A percentile compares a stretch with the other conserved stretches of the same genome.
Evolutionary conservation across 2,888 invertebrate genomes (phyloP).

Genomic region (Druceiella hillmani): DNA sequence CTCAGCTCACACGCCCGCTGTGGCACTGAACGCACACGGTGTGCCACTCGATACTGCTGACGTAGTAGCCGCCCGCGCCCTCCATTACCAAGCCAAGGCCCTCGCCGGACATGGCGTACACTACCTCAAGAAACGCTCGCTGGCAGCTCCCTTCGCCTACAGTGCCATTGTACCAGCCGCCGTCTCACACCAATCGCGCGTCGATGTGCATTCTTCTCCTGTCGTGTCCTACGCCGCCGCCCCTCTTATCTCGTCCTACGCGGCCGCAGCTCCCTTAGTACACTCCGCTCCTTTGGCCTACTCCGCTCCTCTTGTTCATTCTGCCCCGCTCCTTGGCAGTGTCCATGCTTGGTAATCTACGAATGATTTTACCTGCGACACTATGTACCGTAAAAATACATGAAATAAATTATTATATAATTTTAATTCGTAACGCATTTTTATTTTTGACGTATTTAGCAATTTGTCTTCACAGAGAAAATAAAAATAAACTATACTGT

Average conservation of each 20-base stretch:
- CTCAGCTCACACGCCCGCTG: slow-evolving; percentile 41
- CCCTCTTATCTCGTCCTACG: slow-evolving; percentile 9
- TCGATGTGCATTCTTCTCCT: slow-evolving; percentile 33
- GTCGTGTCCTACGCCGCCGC: slow-evolving; percentile 28
- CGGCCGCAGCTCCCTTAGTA: slow-evolving; percentile 22
- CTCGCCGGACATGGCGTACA: slow-evolving; percentile 40
- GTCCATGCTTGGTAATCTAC: slow-evolving; percentile 36
- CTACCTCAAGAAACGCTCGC: slow-evolving; percentile 30
- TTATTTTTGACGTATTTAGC: no score
- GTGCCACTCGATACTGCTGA: slow-evolving; percentile 48
- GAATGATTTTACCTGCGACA: no score
- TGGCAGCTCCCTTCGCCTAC: no score
- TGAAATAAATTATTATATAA: no score
- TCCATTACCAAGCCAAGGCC: slow-evolving; percentile 46
- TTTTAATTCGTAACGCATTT: no score
- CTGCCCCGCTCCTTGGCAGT: slow-evolving; percentile 12
- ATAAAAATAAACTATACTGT: no score
- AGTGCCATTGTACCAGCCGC: slow-evolving; percentile 29
- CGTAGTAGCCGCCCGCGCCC: slow-evolving; percentile 44
- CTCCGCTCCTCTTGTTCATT: slow-evolving; percentile 20
- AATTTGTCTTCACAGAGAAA: no score
- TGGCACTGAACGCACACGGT: slow-evolving; percentile 45
- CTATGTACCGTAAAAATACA: no score
- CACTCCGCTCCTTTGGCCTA: slow-evolving; percentile 27
- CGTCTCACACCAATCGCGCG: slow-evolving; percentile 31